These are phyloP conservation scores for Gasterosteus aculeatus DNA, from an alignment of 2,113 vertebrate species.

Conservation along the genomic window DNA sequence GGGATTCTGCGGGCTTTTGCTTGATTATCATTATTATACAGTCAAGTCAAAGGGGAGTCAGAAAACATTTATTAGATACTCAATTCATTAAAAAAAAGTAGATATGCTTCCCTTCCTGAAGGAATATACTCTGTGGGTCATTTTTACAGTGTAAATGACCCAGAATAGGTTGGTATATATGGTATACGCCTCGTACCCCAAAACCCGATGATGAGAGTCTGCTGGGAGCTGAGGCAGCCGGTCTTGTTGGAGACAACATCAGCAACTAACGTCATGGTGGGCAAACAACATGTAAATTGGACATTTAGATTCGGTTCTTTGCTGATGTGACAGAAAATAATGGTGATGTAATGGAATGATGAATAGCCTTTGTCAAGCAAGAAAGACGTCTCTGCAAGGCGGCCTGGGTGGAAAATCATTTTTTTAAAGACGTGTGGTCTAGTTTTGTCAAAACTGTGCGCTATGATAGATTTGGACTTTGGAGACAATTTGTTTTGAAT, in stretches of 20 bases:
- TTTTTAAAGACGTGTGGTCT: slow-evolving; percentile 25
- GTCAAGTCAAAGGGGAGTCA: slow-evolving; percentile 35
- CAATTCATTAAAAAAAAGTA: slow-evolving; percentile 30
- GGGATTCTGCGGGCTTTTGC: slow-evolving; percentile 62
- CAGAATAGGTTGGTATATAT: neutral
- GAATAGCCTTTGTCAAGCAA: slow-evolving; percentile 16
- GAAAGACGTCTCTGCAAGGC: slow-evolving; percentile 4
- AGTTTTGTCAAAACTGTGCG: slow-evolving; percentile 20
- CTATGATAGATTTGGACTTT: neutral
- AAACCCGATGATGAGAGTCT: slow-evolving; percentile 18
- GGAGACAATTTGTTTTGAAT: neutral
- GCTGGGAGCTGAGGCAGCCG: slow-evolving; percentile 11
- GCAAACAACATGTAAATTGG: slow-evolving; percentile 33
- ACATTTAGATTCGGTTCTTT: slow-evolving; percentile 20
- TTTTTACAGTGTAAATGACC: neutral
- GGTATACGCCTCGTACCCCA: neutral
- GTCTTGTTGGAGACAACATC: neutral
- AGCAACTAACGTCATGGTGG: neutral
- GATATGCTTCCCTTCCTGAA: slow-evolving; percentile 2
- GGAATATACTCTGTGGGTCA: neutral
- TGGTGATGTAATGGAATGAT: slow-evolving; percentile 1
- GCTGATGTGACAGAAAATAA: slow-evolving; percentile 12
- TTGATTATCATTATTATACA: slow-evolving; percentile 64
- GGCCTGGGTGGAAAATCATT: slow-evolving; percentile 25
- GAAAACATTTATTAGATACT: slow-evolving; percentile 42